Evolutionary conservation across 1,140 invertebrate genomes (phyloP).

Genomic region (Pogonomyrmex barbatus): DNA sequence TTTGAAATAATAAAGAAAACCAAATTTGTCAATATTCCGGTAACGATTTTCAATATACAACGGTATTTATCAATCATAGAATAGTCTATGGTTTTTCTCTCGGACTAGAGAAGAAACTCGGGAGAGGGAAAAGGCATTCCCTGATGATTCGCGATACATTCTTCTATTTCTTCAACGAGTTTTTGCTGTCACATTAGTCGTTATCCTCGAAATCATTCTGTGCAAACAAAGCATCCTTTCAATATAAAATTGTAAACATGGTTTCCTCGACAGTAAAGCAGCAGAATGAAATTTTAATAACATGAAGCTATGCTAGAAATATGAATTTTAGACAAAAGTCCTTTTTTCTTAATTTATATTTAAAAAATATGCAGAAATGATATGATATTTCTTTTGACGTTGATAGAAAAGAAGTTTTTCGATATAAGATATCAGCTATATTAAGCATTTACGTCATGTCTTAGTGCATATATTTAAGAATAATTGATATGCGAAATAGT

Average conservation of each 20-base stretch:
- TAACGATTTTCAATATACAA: background rate
- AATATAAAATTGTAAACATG: constrained; percentile 5
- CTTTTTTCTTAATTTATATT: background rate
- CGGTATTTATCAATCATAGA: background rate
- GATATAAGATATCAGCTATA: background rate
- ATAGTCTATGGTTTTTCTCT: background rate
- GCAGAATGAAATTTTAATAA: background rate
- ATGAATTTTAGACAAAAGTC: background rate
- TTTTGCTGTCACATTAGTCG: background rate
- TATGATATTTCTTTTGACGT: background rate
- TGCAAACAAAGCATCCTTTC: background rate
- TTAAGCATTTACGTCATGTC: background rate
- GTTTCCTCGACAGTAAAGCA: background rate
- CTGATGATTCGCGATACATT: constrained; percentile 1
- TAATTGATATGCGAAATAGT: background rate
- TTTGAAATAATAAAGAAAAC: background rate
- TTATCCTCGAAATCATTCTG: constrained; percentile 7
- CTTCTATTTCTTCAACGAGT: background rate
- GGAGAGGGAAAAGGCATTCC: background rate
- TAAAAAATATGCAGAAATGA: background rate
- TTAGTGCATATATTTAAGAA: background rate
- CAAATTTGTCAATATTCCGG: background rate
- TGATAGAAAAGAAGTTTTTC: background rate
- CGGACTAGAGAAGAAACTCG: background rate
- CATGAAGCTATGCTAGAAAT: background rate